Evolutionary conservation across 2,888 invertebrate species (phyloP).

Genomic region (Tupiocoris notatus): DNA sequence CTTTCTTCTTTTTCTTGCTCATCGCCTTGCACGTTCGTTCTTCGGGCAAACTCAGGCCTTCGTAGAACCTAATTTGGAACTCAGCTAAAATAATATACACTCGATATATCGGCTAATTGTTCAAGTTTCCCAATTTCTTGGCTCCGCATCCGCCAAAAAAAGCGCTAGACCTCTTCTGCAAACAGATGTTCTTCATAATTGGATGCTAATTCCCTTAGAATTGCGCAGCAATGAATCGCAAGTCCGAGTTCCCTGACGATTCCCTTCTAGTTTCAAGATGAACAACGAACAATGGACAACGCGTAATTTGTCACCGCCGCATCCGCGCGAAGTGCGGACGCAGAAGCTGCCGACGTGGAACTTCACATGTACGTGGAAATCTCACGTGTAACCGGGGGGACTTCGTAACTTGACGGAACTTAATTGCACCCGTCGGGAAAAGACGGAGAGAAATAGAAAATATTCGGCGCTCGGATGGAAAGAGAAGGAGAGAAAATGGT

Average conservation of each 20-base stretch:
- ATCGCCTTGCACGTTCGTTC: no score
- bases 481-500: not conserved
- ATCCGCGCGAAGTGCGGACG: not conserved
- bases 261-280: not conserved
- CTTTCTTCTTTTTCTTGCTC: no score
- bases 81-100: no score
- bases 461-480: not conserved
- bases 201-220: not conserved
- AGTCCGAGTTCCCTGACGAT: not conserved
- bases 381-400: not conserved
- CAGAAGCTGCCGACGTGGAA: not conserved
- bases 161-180: not conserved
- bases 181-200: not conserved
- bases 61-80: no score
- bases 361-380: not conserved
- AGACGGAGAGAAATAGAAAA: not conserved
- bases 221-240: not conserved
- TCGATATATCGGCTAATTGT: no score
- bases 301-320: not conserved
- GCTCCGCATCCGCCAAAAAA: not conserved
- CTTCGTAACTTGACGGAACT: not conserved
- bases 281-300: not conserved
- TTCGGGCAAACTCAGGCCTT: no score
- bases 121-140: not conserved
- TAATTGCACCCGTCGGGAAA: not conserved